phyloP scores from a whole-genome alignment of 2,113 vertebrate species.

The Poeciliopsis retropinna region DNA sequence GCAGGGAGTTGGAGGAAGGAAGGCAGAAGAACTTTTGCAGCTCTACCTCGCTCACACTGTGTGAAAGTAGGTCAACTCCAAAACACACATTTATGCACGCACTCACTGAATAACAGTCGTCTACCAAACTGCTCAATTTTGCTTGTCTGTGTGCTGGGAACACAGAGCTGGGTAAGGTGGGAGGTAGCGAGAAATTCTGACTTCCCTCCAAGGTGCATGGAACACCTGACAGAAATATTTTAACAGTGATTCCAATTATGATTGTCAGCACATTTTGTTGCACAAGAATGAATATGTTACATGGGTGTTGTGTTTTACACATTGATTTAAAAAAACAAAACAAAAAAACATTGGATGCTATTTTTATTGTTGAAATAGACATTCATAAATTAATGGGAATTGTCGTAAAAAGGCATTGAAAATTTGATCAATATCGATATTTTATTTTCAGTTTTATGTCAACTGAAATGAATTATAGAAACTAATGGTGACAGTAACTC shows the following conservation, averaged over 20 bases:
- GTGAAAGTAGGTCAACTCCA: conserved; percentile 68
- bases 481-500: neutral
- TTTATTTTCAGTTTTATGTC: neutral
- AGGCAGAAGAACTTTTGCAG: conserved; percentile 47
- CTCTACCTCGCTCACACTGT: conserved; percentile 44
- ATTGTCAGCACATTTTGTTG: conserved; percentile 31
- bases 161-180: conserved; percentile 27
- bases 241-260: conserved; percentile 36
- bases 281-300: conserved; percentile 9
- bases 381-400: neutral
- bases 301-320: neutral
- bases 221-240: conserved; percentile 26
- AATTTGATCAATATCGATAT: neutral
- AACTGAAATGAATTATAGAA: neutral
- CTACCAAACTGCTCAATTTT: conserved; percentile 39
- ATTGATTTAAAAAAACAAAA: neutral
- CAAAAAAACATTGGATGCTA: too few relatives aligned
- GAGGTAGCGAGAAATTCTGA: conserved; percentile 31
- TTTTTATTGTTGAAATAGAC: neutral
- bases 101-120: conserved; percentile 17
- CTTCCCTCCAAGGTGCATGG: conserved; percentile 26
- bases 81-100: conserved; percentile 22
- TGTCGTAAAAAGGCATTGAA: neutral
- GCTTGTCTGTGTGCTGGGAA: conserved; percentile 40
- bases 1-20: conserved; percentile 34